A percentile compares a stretch with the other conserved stretches of the same genome.
Conservation (phyloP, 2,888 invertebrate species). For the Mechanitis mazaeus region DNA sequence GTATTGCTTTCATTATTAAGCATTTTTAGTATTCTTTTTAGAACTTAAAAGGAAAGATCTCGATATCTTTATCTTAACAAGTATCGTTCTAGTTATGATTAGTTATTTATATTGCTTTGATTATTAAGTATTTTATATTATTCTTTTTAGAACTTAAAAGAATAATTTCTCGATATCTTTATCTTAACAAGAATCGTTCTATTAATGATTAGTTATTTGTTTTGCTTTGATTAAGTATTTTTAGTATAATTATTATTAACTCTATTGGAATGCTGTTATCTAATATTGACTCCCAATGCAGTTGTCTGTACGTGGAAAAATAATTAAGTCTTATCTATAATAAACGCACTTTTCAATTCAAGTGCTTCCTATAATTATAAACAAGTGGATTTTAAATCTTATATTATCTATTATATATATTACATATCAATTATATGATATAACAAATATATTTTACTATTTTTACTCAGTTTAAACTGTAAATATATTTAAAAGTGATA, state of each 20-base stretch:
- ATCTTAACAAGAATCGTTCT: no score
- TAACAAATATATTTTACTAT: no score
- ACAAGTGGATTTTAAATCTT: neutral
- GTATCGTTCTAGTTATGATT: no score
- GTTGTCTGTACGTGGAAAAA: slow-evolving; percentile 16
- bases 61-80: no score
- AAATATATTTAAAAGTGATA: no score
- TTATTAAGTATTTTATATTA: no score
- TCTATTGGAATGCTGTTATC: slow-evolving; percentile 21
- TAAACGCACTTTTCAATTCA: slow-evolving; percentile 17
- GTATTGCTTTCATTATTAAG: neutral
- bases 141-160: no score
- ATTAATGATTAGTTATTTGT: no score
- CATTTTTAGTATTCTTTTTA: neutral
- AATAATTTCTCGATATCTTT: no score
- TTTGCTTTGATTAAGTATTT: neutral
- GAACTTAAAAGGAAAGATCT: no score
- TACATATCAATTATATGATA: neutral
- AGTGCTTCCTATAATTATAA: slow-evolving; percentile 25
- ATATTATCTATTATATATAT: neutral
- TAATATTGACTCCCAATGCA: slow-evolving; percentile 14
- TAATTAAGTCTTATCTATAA: slow-evolving; percentile 25
- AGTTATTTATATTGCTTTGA: no score
- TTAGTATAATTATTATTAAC: slow-evolving; percentile 31
- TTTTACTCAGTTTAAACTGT: no score